Conservation (phyloP, 2,888 invertebrate species). For the Agrochola macilenta region DNA sequence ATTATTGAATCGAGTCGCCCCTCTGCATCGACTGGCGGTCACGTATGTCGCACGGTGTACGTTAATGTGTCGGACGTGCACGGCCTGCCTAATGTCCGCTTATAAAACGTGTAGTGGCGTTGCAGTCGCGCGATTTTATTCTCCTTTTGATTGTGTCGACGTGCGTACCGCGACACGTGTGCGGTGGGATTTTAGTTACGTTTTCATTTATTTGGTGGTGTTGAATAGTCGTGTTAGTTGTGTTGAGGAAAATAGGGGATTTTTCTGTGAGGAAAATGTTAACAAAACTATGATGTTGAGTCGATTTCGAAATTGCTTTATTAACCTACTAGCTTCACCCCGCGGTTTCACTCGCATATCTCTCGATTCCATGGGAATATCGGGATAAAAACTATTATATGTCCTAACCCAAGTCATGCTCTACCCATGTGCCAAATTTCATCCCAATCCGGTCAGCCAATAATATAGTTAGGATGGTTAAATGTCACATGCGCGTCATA, state of each 20-base stretch:
- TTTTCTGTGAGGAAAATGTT: conserved; percentile 31
- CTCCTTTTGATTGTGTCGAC: conserved; percentile 86
- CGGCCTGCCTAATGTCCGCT: conserved; percentile 79
- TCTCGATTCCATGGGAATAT: too few species aligned
- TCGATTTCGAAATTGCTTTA: not conserved
- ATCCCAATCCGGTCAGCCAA: too few species aligned
- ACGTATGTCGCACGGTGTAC: conserved; percentile 85
- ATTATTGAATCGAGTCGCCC: conserved; percentile 79
- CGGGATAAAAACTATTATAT: too few species aligned
- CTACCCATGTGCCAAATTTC: too few species aligned
- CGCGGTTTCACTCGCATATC: too few species aligned
- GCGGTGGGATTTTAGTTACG: conserved; percentile 68
- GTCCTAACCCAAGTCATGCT: too few species aligned
- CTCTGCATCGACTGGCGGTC: conserved; percentile 73
- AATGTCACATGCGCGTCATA: too few species aligned
- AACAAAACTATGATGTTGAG: not conserved
- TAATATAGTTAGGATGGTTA: too few species aligned
- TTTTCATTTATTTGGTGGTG: conserved; percentile 60
- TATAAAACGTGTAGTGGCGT: conserved; percentile 78
- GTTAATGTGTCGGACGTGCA: conserved; percentile 87
- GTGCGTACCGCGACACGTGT: conserved; percentile 74
- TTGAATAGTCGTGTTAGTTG: conserved; percentile 49
- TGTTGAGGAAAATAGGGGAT: conserved; percentile 34
- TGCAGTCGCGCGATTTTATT: conserved; percentile 81
- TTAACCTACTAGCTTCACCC: too few species aligned